Conservation (phyloP, 2,113 vertebrate genomes). For the Galbula dea region DNA sequence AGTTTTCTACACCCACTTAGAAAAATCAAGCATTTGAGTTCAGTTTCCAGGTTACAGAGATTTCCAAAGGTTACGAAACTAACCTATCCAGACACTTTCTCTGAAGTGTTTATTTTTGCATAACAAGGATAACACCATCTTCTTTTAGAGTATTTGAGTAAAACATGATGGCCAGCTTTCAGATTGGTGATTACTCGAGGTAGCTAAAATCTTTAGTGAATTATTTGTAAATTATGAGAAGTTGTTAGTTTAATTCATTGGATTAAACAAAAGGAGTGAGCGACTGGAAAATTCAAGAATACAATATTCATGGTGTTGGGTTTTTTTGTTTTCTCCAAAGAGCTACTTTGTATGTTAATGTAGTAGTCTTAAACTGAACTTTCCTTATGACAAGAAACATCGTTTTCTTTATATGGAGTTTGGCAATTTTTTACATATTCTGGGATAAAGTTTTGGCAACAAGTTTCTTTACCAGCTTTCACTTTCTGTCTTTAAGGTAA, state of each 20-base stretch:
- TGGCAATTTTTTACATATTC: neutral
- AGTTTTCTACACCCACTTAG: neutral
- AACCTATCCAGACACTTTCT: neutral
- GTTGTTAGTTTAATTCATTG: conserved; percentile 54
- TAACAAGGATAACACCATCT: neutral
- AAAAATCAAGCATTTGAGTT: conserved; percentile 13
- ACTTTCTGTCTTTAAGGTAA: neutral
- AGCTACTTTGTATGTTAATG: neutral
- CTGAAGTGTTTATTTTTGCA: neutral
- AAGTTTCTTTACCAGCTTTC: neutral
- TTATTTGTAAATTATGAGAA: conserved; percentile 64
- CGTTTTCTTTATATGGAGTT: neutral
- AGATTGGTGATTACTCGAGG: conserved; percentile 52
- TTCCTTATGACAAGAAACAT: neutral
- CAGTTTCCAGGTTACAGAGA: conserved; percentile 27
- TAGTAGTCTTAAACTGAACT: conserved; percentile 13
- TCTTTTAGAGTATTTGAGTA: conserved; percentile 27
- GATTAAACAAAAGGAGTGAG: conserved; percentile 37
- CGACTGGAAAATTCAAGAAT: conserved; percentile 24
- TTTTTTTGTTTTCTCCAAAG: neutral
- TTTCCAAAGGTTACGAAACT: neutral
- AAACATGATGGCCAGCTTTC: conserved; percentile 52
- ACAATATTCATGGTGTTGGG: neutral
- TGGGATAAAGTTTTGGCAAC: neutral
- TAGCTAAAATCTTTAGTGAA: conserved; percentile 59